Conservation (phyloP, 2,797 vertebrate species). For the Falco peregrinus region DNA sequence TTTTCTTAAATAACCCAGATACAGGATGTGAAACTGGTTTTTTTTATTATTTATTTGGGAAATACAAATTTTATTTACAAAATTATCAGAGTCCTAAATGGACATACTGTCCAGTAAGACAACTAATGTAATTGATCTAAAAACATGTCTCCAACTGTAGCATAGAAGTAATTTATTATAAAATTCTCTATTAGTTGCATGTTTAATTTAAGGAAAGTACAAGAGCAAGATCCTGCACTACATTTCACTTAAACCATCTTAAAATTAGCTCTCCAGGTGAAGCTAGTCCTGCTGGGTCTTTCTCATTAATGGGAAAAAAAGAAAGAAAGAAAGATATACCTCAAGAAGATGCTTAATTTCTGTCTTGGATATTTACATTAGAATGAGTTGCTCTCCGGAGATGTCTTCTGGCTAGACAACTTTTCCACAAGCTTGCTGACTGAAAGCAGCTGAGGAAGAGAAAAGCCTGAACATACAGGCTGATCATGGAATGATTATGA, state of each 20-base stretch:
- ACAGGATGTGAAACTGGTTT: not conserved
- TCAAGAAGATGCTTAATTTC: not conserved
- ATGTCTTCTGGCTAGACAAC: not conserved
- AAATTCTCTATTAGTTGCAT: not conserved
- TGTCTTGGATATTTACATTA: not conserved
- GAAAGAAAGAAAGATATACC: not conserved
- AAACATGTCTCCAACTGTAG: not conserved
- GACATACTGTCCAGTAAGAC: not conserved
- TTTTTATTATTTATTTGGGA: not conserved
- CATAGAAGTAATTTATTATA: not conserved
- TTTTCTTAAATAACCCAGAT: not conserved
- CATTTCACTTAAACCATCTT: not conserved
- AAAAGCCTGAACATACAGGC: not conserved
- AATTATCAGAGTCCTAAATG: not conserved
- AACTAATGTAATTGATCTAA: not conserved
- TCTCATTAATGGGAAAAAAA: not conserved
- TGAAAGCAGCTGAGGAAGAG: not conserved
- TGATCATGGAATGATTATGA: not conserved
- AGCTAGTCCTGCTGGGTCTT: not conserved
- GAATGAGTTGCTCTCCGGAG: not conserved
- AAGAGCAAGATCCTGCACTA: not conserved
- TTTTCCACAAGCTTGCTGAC: not conserved
- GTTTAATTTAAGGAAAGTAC: not conserved
- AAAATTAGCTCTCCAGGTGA: not conserved
- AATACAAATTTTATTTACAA: not conserved